phyloP scores from a whole-genome alignment of 2,888 invertebrate genomes.

The Cephus nigrinus region DNA sequence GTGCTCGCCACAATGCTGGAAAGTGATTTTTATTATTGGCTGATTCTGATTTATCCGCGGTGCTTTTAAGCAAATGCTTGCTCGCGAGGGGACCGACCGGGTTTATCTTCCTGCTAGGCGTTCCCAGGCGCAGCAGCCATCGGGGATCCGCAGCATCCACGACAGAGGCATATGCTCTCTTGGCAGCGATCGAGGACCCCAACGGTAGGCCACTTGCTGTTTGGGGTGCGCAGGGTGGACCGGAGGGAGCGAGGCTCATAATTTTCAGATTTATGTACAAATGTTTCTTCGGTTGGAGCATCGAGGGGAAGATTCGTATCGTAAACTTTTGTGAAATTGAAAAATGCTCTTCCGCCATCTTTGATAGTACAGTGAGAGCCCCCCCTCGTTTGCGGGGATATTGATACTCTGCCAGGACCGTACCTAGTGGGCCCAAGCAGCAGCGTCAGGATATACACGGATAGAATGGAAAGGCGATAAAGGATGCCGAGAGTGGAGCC shows the following conservation, averaged over 20 bases:
- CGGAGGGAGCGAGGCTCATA: slow-evolving; percentile 49
- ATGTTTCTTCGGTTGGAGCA: slow-evolving; percentile 49
- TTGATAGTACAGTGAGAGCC: too few relatives aligned
- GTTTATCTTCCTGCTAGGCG: slow-evolving; percentile 63
- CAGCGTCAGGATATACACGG: too few relatives aligned
- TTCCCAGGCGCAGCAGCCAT: slow-evolving; percentile 61
- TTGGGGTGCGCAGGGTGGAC: slow-evolving; percentile 8
- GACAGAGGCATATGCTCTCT: neutral
- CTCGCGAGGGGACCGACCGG: slow-evolving; percentile 35
- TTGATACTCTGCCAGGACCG: too few relatives aligned
- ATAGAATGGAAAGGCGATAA: too few relatives aligned
- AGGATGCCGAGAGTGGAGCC: too few relatives aligned
- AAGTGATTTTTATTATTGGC: slow-evolving; percentile 65
- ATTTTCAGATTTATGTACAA: slow-evolving; percentile 66
- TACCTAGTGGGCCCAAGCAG: too few relatives aligned
- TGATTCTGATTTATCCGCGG: slow-evolving; percentile 63
- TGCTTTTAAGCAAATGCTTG: slow-evolving; percentile 10
- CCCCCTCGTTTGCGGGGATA: too few relatives aligned
- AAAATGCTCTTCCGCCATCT: slow-evolving; percentile 54
- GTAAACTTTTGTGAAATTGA: slow-evolving; percentile 62
- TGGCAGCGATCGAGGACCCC: too few relatives aligned
- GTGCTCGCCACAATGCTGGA: slow-evolving; percentile 58
- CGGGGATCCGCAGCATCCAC: neutral
- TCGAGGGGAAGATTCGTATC: slow-evolving; percentile 56
- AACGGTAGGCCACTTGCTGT: too few relatives aligned